Evolutionary conservation across 2,113 vertebrate species (phyloP), one percentile per base, ranked within the genome.

Genomic region (Neopipo cinnamomea): DNA sequence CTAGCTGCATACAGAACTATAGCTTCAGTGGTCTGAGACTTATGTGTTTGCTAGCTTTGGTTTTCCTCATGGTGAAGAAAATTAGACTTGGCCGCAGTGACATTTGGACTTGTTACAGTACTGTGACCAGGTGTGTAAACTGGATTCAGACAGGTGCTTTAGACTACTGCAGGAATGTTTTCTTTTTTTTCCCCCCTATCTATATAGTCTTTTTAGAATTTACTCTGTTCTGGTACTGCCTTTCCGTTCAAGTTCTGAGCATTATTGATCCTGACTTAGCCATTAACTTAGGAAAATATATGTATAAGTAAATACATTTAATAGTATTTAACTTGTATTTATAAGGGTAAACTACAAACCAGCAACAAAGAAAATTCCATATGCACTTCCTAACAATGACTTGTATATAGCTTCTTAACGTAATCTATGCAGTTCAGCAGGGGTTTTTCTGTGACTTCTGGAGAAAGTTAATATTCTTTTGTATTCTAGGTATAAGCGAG

Each of bases 401-500:
- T 35, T 76, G 1, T 52, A 3, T 52, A 2, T 78, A 56, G 18
- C 11, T 44, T 33, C 30, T 66, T 58, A 37, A n/a, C 1, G 3
- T 67, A 3, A 14, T 12, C 41, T 89, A 41, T 91, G 27, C 37
- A 9, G 8, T 67, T 89, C 52, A 53, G 6, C 17, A 18, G 2
- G 2, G 9, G 14, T 21, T 90, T 92, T 58, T 23, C 24, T 56
- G 6, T n/a, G 41, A 58, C 31, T 91, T 63, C 23, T 80, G 50
- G 37, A 88, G 80, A 65, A 94, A 83, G 22, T 82, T 89, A 93
- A 97, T 37, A 27, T 5, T 78, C 79, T 78, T 58, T 76, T 75
- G 4, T 96, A 30, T 71, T 96, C 28, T 94, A 99, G 99, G 97
- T 99, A 99, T 96, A 99, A 99, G 84, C 97, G 99, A 93, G 99